A percentile compares a stretch with the other conserved stretches of the same genome.
Evolutionary conservation across 2,888 invertebrate genomes (phyloP).

Genomic region (Folsomia candida): DNA sequence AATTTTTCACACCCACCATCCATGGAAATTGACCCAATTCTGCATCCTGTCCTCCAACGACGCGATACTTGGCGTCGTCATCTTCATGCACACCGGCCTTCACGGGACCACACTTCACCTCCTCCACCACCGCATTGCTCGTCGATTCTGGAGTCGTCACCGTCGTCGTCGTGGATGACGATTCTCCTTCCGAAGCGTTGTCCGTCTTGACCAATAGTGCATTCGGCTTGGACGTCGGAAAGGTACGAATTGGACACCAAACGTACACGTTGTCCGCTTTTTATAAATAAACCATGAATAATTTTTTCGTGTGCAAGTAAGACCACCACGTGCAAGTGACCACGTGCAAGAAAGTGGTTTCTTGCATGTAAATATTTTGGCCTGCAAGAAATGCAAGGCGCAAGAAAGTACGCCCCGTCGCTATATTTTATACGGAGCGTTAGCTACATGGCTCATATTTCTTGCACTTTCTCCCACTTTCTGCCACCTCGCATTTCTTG

Average conservation of each 20-base stretch:
- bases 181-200: not conserved
- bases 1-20: not conserved
- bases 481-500: too few relatives aligned
- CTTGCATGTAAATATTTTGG: too few relatives aligned
- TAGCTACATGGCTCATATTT: too few relatives aligned
- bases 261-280: constrained; percentile 20
- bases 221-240: not conserved
- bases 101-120: constrained; percentile 15
- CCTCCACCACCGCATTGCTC: constrained; percentile 16
- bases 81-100: not conserved
- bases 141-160: constrained; percentile 5
- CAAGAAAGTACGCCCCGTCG: too few relatives aligned
- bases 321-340: too few relatives aligned
- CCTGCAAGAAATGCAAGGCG: too few relatives aligned
- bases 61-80: not conserved
- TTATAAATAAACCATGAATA: too few relatives aligned
- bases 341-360: too few relatives aligned
- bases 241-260: constrained; percentile 26
- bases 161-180: constrained; percentile 5
- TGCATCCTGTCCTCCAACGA: constrained; percentile 32
- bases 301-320: too few relatives aligned
- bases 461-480: too few relatives aligned
- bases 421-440: too few relatives aligned
- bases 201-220: not conserved
- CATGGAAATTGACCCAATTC: constrained; percentile 29